Evolutionary conservation across 2,888 invertebrate genomes (phyloP), one percentile per base, ranked within the genome.

Genomic region (Cistogaster globosa): DNA sequence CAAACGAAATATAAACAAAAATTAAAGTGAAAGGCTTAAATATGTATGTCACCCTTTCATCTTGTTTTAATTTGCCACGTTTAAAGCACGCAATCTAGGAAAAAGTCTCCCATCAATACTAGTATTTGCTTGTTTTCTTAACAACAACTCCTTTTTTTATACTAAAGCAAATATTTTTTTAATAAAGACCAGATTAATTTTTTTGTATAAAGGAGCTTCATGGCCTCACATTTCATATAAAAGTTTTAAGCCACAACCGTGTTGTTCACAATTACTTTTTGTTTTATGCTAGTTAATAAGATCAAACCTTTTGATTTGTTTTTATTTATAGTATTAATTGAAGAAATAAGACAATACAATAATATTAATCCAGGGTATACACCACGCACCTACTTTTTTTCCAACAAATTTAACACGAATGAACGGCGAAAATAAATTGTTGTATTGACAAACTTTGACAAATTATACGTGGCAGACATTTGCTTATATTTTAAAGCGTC

Each of bases 361-460:
- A 63, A 32, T 32, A 9, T 20, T 38, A 62, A 20, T 12, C 42
- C 11, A 42, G 42, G 42, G 12, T 32, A n/a, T 74, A 20, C 38
- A 79, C 60, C 7, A 65, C 63, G 82, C 88, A 91, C 89, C 89
- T 90, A 83, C 38, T 57, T 71, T 45, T 71, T 57, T 88, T 86
- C 78, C 76, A 88, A 86, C 62, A 89, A 88, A 86, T 87, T 88
- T 77, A 67, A 88, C 87, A 88, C 88, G 88, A 90, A 88, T 91
- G 88, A 89, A 20, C 12, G 63, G 65, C 84, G 60, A 71, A 11
- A 63, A 69, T 32, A 38, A 74, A 69, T 65, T 82, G 74, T 81
- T 78, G 71, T 85, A 82, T 79, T 86, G 76, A 82, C 80, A 85
- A 74, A 67, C 53, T 78, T 85, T 85, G 81, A 85, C 85, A 82